phyloP scores from a whole-genome alignment of 1,140 invertebrate genomes.

The Saccostrea glomerata region DNA sequence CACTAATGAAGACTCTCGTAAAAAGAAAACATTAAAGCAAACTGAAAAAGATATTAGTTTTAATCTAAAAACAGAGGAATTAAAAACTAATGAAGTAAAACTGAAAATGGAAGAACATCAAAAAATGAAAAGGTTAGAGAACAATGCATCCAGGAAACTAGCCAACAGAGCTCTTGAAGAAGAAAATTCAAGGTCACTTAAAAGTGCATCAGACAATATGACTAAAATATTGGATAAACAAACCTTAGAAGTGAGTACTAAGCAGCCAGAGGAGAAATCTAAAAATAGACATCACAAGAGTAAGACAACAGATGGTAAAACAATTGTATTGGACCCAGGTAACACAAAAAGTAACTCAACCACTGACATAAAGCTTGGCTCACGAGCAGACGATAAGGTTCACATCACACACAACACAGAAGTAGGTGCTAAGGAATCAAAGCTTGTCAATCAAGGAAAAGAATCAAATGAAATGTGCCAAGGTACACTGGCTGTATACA shows the following conservation, averaged over 20 bases:
- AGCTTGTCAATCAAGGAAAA: slow-evolving; percentile 31
- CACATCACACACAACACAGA: not conserved
- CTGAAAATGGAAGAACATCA: not conserved
- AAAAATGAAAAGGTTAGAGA: not conserved
- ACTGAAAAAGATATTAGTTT: not conserved
- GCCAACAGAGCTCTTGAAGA: not conserved
- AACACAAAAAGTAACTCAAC: slow-evolving; percentile 20
- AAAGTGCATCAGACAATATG: slow-evolving; percentile 25
- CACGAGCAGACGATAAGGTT: slow-evolving; percentile 29
- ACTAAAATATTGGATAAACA: slow-evolving; percentile 21
- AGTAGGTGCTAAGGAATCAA: not conserved
- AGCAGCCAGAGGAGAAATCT: not conserved
- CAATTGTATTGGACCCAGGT: slow-evolving; percentile 18
- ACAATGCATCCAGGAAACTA: not conserved
- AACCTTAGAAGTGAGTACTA: not conserved
- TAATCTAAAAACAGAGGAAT: not conserved
- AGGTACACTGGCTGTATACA: not conserved
- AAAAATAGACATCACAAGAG: slow-evolving; percentile 24
- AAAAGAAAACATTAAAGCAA: not conserved
- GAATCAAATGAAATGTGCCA: slow-evolving; percentile 28
- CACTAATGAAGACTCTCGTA: not conserved
- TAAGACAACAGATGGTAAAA: slow-evolving; percentile 24
- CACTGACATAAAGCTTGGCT: not conserved
- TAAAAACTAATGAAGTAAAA: not conserved
- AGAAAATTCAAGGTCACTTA: not conserved